phyloP scores from a whole-genome alignment of 2,888 invertebrate genomes.

The Zele albiditarsus region DNA sequence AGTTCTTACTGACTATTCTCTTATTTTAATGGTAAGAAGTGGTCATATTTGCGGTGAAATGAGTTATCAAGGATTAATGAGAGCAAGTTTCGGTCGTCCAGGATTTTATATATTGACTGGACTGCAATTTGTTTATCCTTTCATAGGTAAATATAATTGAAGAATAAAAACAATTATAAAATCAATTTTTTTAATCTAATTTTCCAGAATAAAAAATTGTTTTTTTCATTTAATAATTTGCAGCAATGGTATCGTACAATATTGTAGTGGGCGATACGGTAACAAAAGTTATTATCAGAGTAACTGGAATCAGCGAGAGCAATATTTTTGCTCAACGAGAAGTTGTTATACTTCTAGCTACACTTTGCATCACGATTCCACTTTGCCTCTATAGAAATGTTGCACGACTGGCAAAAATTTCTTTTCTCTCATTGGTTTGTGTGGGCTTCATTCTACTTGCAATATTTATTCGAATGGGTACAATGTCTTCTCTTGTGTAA shows the following conservation, averaged over 20 bases:
- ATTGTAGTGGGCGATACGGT: conserved; percentile 90
- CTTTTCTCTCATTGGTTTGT: conserved; percentile 81
- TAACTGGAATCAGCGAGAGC: conserved; percentile 76
- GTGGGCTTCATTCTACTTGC: conserved; percentile 83
- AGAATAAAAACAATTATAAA: background rate
- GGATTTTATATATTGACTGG: conserved; percentile 85
- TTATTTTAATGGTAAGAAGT: conserved; percentile 84
- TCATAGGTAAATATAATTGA: conserved; percentile 78
- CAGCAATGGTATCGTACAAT: conserved; percentile 92
- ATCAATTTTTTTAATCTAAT: background rate
- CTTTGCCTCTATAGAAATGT: conserved; percentile 87
- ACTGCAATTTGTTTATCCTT: conserved; percentile 88
- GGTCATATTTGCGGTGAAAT: conserved; percentile 85
- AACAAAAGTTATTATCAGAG: conserved; percentile 85
- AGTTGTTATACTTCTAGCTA: conserved; percentile 82
- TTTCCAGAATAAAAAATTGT: background rate
- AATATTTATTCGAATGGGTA: conserved; percentile 77
- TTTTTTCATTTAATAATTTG: conserved; percentile 30
- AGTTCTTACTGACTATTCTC: conserved; percentile 85
- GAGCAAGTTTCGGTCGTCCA: conserved; percentile 85
- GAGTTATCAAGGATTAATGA: conserved; percentile 86
- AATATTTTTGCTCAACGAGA: conserved; percentile 79
- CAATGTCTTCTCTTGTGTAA: conserved; percentile 79
- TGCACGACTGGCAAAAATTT: conserved; percentile 80
- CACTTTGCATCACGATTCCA: conserved; percentile 84